A percentile compares a stretch with the other conserved stretches of the same genome.
Evolutionary conservation across 2,797 vertebrate genomes (phyloP).

Genomic region (Cyclopterus lumpus): DNA sequence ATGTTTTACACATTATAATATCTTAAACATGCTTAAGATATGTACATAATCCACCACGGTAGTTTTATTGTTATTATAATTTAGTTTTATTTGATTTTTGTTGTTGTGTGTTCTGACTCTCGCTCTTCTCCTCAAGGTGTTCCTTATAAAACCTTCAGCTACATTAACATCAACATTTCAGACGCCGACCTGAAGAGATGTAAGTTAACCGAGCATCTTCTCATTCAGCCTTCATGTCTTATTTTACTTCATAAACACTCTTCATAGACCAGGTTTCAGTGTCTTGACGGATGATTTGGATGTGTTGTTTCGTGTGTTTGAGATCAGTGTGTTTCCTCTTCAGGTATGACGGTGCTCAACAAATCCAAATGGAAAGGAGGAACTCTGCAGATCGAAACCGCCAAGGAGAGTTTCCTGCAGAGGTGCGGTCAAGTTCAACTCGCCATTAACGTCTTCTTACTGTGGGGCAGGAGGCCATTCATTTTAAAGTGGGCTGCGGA

Average conservation of each 20-base stretch:
- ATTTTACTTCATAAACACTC: background rate
- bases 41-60: background rate
- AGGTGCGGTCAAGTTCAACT: conserved; percentile 75
- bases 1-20: background rate
- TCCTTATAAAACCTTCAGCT: conserved; percentile 91
- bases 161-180: conserved; percentile 88
- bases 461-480: background rate
- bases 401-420: conserved; percentile 95
- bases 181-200: conserved; percentile 90
- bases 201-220: conserved; percentile 71
- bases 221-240: background rate
- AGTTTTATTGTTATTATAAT: background rate
- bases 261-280: background rate
- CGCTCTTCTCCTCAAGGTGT: conserved; percentile 79
- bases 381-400: conserved; percentile 91
- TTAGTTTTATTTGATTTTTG: background rate
- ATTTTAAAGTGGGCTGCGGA: background rate
- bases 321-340: conserved; percentile 17
- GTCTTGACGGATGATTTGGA: no score
- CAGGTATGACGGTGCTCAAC: conserved; percentile 91
- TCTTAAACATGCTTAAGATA: background rate
- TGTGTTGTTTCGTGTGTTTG: no score
- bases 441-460: background rate
- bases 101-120: conserved; percentile 7
- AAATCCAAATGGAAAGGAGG: conserved; percentile 96